phyloP scores from a whole-genome alignment of 2,888 invertebrate species.

The Melipona beecheii region DNA sequence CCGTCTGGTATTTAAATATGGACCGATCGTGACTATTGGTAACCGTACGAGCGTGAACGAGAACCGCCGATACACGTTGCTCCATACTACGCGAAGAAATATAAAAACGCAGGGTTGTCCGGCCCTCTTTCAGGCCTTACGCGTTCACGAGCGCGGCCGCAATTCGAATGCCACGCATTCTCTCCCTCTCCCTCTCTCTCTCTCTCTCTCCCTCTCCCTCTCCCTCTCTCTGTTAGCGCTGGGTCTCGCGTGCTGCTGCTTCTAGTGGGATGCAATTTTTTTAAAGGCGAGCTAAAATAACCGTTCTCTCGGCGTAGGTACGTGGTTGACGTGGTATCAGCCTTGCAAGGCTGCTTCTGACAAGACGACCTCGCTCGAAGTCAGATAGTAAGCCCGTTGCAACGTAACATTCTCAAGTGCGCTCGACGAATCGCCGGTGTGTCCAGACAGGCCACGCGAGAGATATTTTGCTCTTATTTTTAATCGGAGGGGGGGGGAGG shows the following conservation, averaged over 20 bases:
- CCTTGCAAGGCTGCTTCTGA: constrained; percentile 72
- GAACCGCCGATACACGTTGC: constrained; percentile 25
- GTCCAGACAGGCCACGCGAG: constrained; percentile 26
- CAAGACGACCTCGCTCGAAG: constrained; percentile 67
- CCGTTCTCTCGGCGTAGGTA: constrained; percentile 60
- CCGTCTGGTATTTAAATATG: constrained; percentile 53
- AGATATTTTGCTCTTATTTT: constrained; percentile 53
- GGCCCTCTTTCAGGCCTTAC: constrained; percentile 19
- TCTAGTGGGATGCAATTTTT: constrained; percentile 64
- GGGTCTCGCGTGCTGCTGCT: constrained; percentile 4
- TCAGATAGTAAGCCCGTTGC: constrained; percentile 66
- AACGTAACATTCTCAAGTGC: constrained; percentile 62
- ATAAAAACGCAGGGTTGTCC: constrained; percentile 57
- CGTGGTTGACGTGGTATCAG: constrained; percentile 58
- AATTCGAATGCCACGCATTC: constrained; percentile 60
- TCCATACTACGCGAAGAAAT: constrained; percentile 10
- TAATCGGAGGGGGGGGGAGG: constrained; percentile 3
- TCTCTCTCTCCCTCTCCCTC: constrained; percentile 42
- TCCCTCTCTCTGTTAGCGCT: constrained; percentile 9
- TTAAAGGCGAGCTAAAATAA: constrained; percentile 57
- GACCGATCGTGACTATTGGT: constrained; percentile 45
- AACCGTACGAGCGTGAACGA: constrained; percentile 55
- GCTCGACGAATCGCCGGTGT: constrained; percentile 54
- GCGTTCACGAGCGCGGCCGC: constrained; percentile 10
- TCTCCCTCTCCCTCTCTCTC: constrained; percentile 28